These are phyloP conservation scores for Silurus lanzhouensis DNA, from an alignment of 2,797 vertebrate genomes.

Conservation along the genomic window DNA sequence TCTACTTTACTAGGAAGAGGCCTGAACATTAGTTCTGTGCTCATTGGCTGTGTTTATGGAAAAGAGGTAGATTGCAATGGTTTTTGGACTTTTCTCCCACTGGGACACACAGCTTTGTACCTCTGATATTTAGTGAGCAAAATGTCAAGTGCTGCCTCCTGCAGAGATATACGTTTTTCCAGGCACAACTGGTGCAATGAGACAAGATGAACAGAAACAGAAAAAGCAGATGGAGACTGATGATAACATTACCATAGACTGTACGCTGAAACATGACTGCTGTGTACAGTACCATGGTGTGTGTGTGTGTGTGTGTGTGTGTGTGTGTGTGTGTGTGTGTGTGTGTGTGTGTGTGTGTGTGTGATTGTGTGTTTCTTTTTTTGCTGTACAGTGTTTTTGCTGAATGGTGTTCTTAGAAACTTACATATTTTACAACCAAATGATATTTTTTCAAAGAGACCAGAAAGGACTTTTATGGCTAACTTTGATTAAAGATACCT, in stretches of 20 bases:
- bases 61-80: slow-evolving; percentile 52
- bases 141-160: slow-evolving; percentile 37
- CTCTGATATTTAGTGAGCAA: slow-evolving; percentile 27
- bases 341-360: no score
- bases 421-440: background rate
- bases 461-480: background rate
- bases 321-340: no score
- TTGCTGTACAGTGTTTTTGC: background rate
- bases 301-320: no score
- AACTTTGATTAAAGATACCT: background rate
- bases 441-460: background rate
- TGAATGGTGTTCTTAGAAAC: background rate
- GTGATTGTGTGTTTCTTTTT: no score
- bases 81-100: slow-evolving; percentile 32
- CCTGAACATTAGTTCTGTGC: slow-evolving; percentile 52
- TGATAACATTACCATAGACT: slow-evolving; percentile 39
- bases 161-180: slow-evolving; percentile 70
- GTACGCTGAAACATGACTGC: slow-evolving; percentile 11
- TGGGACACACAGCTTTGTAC: slow-evolving; percentile 24
- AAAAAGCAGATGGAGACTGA: slow-evolving; percentile 10
- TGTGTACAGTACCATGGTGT: background rate
- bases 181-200: slow-evolving; percentile 59
- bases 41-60: slow-evolving; percentile 29
- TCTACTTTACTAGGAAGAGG: slow-evolving; percentile 15
- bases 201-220: slow-evolving; percentile 61